Conservation (phyloP, 2,888 invertebrate species). For the Andrena flavipes region DNA sequence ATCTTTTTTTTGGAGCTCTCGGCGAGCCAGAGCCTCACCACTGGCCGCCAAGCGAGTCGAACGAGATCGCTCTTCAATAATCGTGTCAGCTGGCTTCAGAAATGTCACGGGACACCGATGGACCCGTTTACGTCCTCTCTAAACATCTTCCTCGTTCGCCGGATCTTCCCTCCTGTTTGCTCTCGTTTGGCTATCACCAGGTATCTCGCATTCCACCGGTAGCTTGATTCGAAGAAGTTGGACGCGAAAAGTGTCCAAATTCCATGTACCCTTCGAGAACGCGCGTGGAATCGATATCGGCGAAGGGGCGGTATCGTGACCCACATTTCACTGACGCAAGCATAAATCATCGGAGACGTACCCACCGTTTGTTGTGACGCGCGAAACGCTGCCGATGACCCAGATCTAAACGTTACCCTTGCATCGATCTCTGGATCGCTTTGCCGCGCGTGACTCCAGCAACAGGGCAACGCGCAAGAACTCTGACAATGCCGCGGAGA, state of each 20-base stretch:
- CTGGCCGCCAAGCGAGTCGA: background rate
- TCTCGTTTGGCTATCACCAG: too few species aligned
- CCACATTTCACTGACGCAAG: slow-evolving; percentile 56
- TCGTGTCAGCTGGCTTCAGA: slow-evolving; percentile 17
- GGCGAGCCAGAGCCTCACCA: slow-evolving; percentile 21
- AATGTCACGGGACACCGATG: too few species aligned
- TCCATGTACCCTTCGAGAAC: background rate
- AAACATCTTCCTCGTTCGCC: too few species aligned
- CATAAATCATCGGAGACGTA: slow-evolving; percentile 54
- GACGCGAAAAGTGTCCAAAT: background rate
- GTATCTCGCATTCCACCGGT: too few species aligned
- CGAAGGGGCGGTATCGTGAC: slow-evolving; percentile 42
- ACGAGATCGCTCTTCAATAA: slow-evolving; percentile 38
- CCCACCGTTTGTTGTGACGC: slow-evolving; percentile 61
- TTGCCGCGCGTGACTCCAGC: background rate
- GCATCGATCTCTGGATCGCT: slow-evolving; percentile 27
- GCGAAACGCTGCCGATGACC: slow-evolving; percentile 59
- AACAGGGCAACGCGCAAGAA: background rate
- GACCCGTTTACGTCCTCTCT: too few species aligned
- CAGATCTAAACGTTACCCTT: slow-evolving; percentile 56
- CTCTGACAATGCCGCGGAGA: background rate
- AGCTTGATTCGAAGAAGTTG: too few species aligned
- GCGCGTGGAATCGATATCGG: slow-evolving; percentile 31
- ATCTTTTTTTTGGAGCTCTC: slow-evolving; percentile 34
- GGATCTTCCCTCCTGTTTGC: too few species aligned